These are phyloP conservation scores for Pomacea canaliculata DNA, from an alignment of 2,888 invertebrate species.

Conservation along the genomic window DNA sequence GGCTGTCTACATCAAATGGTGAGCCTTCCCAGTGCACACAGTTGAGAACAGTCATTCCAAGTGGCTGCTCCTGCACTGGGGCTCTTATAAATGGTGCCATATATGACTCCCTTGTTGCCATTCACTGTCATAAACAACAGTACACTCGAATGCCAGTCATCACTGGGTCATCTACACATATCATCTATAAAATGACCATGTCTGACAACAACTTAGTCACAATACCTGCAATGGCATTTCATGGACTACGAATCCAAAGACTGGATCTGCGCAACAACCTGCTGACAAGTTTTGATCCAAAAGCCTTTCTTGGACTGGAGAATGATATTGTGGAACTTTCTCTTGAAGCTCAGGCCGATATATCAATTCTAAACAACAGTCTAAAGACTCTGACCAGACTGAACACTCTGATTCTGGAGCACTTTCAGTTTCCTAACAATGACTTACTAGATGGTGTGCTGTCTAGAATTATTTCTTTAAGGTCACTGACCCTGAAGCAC, in stretches of 20 bases:
- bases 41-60: not conserved
- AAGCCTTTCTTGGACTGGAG: constrained; percentile 86
- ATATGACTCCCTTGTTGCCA: constrained; percentile 25
- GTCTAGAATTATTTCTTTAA: not conserved
- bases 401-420: constrained; percentile 34
- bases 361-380: constrained; percentile 37
- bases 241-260: constrained; percentile 84
- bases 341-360: constrained; percentile 69
- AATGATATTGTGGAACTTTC: constrained; percentile 85
- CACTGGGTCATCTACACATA: constrained; percentile 24
- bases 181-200: constrained; percentile 50
- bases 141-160: constrained; percentile 37
- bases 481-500: constrained; percentile 10
- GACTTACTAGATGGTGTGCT: not conserved
- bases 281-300: constrained; percentile 83
- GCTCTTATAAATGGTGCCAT: not conserved
- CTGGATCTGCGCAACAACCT: constrained; percentile 87
- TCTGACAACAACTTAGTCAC: constrained; percentile 44
- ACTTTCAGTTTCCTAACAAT: constrained; percentile 32
- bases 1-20: no score
- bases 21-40: constrained; percentile 18
- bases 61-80: constrained; percentile 18
- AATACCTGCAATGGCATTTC: constrained; percentile 76
- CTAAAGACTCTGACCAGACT: constrained; percentile 41
- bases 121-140: constrained; percentile 44